Percentiles rank a stretch among this genome's conserved stretches.
Conservation (phyloP, 2,888 invertebrate genomes). For the Cheiracanthium punctorium region DNA sequence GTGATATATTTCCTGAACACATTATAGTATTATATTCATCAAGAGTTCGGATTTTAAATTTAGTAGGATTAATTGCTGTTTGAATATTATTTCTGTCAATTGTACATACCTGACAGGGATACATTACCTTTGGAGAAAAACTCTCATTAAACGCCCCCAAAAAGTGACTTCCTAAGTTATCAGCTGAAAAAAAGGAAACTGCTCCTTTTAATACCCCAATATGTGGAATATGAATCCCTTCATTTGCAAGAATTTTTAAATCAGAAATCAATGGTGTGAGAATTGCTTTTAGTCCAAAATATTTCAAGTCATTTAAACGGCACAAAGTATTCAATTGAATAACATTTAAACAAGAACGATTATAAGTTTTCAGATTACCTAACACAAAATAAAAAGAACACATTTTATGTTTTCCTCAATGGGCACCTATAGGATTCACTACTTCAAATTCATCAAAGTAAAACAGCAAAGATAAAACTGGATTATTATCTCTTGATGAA, state of each 20-base stretch:
- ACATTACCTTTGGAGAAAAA: neutral
- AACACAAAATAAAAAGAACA: neutral
- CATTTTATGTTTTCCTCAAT: neutral
- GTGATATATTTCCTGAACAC: no score
- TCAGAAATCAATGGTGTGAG: neutral
- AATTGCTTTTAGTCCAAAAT: no score
- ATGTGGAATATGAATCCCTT: neutral
- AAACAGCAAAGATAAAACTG: neutral
- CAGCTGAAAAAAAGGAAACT: neutral
- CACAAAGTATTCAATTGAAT: neutral
- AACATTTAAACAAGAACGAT: neutral
- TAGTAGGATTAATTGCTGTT: no score
- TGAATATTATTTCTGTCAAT: neutral
- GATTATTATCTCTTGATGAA: neutral
- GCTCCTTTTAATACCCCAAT: neutral
- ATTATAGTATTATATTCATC: no score
- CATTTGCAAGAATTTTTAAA: neutral
- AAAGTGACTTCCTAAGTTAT: neutral
- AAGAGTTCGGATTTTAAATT: neutral
- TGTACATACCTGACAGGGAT: neutral
- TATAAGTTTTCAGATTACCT: neutral
- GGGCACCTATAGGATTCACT: neutral
- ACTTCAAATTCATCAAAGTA: neutral
- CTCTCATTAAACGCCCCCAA: neutral
- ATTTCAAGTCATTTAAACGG: no score